A percentile compares a stretch with the other conserved stretches of the same genome.
phyloP scores from a whole-genome alignment of 1,140 invertebrate species.

The Heliconius nattereri region DNA sequence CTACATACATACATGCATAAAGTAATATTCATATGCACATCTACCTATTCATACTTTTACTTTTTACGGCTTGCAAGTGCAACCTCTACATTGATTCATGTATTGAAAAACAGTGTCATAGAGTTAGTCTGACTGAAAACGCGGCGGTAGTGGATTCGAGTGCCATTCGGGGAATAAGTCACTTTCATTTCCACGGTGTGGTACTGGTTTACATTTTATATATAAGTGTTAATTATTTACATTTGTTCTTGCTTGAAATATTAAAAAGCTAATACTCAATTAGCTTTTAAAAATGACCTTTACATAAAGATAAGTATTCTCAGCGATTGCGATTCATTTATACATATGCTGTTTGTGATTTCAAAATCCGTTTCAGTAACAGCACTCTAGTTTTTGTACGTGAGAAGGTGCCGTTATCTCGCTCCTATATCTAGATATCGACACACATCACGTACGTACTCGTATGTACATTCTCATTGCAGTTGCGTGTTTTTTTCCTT shows the following conservation, averaged over 20 bases:
- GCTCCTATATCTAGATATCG: not conserved
- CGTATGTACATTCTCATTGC: not conserved
- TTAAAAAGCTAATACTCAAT: no score
- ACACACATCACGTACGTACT: not conserved
- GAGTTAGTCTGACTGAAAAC: no score
- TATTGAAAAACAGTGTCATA: not conserved
- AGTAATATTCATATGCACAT: not conserved
- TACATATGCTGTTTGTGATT: not conserved
- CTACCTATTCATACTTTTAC: not conserved
- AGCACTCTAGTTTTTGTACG: slow-evolving; percentile 12
- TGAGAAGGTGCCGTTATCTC: slow-evolving; percentile 16
- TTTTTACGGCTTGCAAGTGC: not conserved
- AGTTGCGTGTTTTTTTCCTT: not conserved
- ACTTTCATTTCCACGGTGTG: no score
- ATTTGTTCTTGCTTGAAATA: no score
- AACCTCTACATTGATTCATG: not conserved
- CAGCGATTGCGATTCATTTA: not conserved
- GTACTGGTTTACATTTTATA: no score
- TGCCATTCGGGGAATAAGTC: no score
- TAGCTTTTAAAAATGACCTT: no score
- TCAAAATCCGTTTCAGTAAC: slow-evolving; percentile 5
- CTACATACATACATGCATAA: not conserved
- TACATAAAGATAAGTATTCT: no score
- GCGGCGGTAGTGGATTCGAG: not conserved
- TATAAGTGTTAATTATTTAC: no score